Conservation (phyloP, 92 coral and sea anemone genomes). For the Actinernus sp. region DNA sequence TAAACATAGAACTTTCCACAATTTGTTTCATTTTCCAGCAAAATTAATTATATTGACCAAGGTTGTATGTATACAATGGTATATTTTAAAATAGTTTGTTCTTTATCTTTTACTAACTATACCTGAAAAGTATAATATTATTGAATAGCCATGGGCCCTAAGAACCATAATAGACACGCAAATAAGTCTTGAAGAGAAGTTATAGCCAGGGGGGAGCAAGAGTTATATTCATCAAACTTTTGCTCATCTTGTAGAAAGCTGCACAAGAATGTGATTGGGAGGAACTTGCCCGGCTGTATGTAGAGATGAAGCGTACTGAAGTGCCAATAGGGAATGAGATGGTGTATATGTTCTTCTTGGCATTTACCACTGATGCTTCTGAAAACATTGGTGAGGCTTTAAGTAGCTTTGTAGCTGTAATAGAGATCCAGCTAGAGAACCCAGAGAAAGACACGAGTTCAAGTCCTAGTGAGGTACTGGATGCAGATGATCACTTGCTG, state of each 20-base stretch:
- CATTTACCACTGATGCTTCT: slow-evolving; percentile 34
- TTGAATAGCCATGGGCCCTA: too few relatives aligned
- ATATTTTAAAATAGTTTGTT: too few relatives aligned
- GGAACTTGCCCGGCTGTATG: slow-evolving; percentile 73
- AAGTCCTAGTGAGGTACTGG: slow-evolving; percentile 42
- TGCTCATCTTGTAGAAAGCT: slow-evolving; percentile 30
- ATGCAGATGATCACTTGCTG: slow-evolving; percentile 54
- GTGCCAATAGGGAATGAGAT: slow-evolving; percentile 48
- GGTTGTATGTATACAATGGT: too few relatives aligned
- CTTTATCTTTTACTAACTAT: too few relatives aligned
- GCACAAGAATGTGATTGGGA: slow-evolving; percentile 64
- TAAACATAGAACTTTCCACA: too few relatives aligned
- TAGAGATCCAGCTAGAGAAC: slow-evolving; percentile 15
- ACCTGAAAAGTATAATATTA: too few relatives aligned
- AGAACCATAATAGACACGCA: too few relatives aligned
- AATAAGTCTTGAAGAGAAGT: too few relatives aligned
- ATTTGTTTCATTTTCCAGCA: too few relatives aligned
- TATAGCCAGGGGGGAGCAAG: too few relatives aligned
- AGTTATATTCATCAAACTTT: too few relatives aligned
- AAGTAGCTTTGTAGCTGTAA: slow-evolving; percentile 20
- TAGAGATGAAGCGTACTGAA: slow-evolving; percentile 56
- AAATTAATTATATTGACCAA: too few relatives aligned
- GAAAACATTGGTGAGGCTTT: slow-evolving; percentile 48
- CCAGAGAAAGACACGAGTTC: slow-evolving; percentile 15
- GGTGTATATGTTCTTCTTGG: slow-evolving; percentile 37